phyloP scores from a whole-genome alignment of 2,888 invertebrate species.

The Drosophila putrida region DNA sequence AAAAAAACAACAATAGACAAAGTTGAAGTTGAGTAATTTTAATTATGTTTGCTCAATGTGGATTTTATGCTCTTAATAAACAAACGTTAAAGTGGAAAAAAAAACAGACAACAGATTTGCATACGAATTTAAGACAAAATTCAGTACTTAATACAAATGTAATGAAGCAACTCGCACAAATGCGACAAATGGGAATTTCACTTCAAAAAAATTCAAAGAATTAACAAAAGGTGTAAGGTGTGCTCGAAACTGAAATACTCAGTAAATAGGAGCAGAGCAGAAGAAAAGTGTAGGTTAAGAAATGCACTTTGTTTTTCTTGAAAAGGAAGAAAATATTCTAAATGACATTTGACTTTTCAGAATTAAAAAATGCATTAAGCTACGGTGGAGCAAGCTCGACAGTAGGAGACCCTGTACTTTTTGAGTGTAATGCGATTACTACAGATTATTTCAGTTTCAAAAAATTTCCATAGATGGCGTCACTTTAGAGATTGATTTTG shows the following conservation, averaged over 20 bases:
- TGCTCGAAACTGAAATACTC: conserved; percentile 3
- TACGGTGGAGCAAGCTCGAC: too few relatives aligned
- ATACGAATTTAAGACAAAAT: conserved; percentile 3
- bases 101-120: conserved; percentile 18
- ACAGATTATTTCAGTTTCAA: too few relatives aligned
- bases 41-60: conserved; percentile 54
- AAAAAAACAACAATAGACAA: conserved; percentile 3
- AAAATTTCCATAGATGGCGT: too few relatives aligned
- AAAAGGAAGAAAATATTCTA: too few relatives aligned
- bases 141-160: conserved; percentile 22
- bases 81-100: conserved; percentile 11
- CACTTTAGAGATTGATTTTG: too few relatives aligned
- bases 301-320: too few relatives aligned
- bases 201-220: conserved; percentile 2
- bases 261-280: not conserved
- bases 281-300: too few relatives aligned
- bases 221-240: not conserved
- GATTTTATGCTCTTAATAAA: conserved; percentile 46
- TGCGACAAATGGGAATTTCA: conserved; percentile 53
- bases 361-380: too few relatives aligned
- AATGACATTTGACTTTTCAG: too few relatives aligned
- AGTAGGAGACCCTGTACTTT: too few relatives aligned
- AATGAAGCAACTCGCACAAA: conserved; percentile 39
- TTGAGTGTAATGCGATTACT: too few relatives aligned
- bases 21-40: conserved; percentile 31